phyloP scores from a whole-genome alignment of 1,140 invertebrate genomes.

The Drosophila sulfurigaster region DNA sequence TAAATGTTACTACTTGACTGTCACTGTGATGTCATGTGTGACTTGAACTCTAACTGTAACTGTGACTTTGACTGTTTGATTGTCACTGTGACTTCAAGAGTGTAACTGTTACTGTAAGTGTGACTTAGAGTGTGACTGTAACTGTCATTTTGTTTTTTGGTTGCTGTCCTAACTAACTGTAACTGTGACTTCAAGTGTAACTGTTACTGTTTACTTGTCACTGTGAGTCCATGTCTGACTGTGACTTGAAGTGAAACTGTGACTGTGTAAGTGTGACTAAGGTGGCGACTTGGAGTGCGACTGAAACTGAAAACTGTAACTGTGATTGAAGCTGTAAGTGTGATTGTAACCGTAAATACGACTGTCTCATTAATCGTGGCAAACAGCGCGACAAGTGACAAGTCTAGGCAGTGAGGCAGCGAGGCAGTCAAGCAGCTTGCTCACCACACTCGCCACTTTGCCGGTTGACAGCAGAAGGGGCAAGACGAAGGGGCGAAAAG shows the following conservation, averaged over 20 bases:
- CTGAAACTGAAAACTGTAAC: background rate
- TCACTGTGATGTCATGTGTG: background rate
- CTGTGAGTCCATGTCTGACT: background rate
- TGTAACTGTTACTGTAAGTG: background rate
- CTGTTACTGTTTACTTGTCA: background rate
- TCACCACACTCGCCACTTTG: background rate
- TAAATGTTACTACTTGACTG: background rate
- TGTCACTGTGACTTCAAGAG: background rate
- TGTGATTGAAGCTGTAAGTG: constrained; percentile 1
- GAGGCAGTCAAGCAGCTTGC: background rate
- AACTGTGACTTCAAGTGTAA: constrained; percentile 3
- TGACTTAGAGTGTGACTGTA: background rate
- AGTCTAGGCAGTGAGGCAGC: constrained; percentile 7
- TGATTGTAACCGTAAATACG: constrained; percentile 3
- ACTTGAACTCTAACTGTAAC: background rate
- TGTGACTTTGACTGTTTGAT: background rate
- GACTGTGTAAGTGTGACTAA: constrained; percentile 3
- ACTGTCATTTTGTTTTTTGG: background rate
- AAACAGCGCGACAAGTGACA: constrained; percentile 47
- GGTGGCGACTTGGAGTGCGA: background rate
- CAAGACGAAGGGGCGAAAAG: background rate
- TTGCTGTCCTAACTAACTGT: background rate
- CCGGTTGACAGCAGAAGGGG: background rate
- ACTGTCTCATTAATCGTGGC: constrained; percentile 53
- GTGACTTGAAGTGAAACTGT: background rate